Percentiles rank a stretch among this genome's conserved stretches.
phyloP scores from a whole-genome alignment of 2,888 invertebrate genomes.

The Capitulum mitella region DNA sequence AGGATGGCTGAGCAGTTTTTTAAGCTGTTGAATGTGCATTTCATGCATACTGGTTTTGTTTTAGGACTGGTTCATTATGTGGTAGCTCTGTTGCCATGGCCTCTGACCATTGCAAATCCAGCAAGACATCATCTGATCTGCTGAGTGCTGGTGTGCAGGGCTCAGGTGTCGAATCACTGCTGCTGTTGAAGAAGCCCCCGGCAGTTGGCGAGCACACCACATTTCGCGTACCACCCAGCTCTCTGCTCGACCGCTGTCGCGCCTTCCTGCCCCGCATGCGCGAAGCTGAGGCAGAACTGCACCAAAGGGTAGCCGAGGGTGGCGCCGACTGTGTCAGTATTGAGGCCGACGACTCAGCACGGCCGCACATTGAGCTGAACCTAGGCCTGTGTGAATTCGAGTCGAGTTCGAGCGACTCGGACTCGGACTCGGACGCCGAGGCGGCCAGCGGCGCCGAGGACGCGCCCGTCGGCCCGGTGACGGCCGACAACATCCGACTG shows the following conservation, averaged over 20 bases:
- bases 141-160: background rate
- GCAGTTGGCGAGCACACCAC: background rate
- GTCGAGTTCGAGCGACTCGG: background rate
- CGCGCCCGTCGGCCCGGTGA: background rate
- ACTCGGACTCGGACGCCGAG: background rate
- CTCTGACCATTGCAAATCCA: background rate
- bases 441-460: background rate
- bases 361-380: conserved; percentile 10
- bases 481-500: background rate
- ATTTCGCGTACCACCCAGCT: background rate
- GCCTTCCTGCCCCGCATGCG: conserved; percentile 9
- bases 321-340: conserved; percentile 15
- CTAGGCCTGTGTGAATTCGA: background rate
- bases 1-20: too few relatives aligned
- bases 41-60: background rate
- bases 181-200: background rate
- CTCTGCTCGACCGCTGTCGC: background rate
- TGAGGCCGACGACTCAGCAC: background rate
- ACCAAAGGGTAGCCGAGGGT: background rate
- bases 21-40: too few relatives aligned
- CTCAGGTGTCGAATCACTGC: background rate
- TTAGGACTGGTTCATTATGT: background rate
- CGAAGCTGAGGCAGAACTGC: background rate
- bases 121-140: background rate
- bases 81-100: background rate